Percentiles rank a stretch among this genome's conserved stretches.
Evolutionary conservation across 2,797 vertebrate genomes (phyloP).

Genomic region (Notolabrus celidotus): DNA sequence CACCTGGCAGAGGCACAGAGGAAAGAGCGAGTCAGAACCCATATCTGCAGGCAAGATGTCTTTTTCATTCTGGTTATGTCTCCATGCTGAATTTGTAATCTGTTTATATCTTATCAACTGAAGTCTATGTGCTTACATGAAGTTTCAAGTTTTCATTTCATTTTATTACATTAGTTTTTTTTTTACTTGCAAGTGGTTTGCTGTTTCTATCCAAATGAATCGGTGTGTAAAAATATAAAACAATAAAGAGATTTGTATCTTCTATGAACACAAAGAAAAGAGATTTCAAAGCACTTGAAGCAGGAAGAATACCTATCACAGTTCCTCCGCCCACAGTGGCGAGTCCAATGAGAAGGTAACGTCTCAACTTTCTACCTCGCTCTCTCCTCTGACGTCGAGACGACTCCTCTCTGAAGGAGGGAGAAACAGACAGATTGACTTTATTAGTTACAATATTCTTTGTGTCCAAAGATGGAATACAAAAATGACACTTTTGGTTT

Average conservation of each 20-base stretch:
- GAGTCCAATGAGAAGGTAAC: slow-evolving; percentile 95
- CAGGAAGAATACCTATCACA: slow-evolving; percentile 89
- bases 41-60: not conserved
- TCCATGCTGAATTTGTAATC: too few species aligned
- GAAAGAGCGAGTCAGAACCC: not conserved
- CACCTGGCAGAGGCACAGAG: slow-evolving; percentile 80
- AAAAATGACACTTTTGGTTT: not conserved
- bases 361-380: slow-evolving; percentile 88
- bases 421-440: slow-evolving; percentile 31
- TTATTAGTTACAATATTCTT: not conserved
- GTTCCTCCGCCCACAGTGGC: slow-evolving; percentile 95
- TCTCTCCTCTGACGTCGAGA: slow-evolving; percentile 89
- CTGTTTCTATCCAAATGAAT: too few species aligned
- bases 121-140: too few species aligned
- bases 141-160: too few species aligned
- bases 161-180: too few species aligned
- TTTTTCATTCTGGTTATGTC: not conserved
- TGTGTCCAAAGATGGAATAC: not conserved
- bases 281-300: not conserved
- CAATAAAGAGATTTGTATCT: not conserved
- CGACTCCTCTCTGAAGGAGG: slow-evolving; percentile 86
- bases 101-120: too few species aligned
- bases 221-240: too few species aligned
- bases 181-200: too few species aligned
- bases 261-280: not conserved